phyloP scores from a whole-genome alignment of 1,140 invertebrate species.

The Catajapyx aquilonaris region DNA sequence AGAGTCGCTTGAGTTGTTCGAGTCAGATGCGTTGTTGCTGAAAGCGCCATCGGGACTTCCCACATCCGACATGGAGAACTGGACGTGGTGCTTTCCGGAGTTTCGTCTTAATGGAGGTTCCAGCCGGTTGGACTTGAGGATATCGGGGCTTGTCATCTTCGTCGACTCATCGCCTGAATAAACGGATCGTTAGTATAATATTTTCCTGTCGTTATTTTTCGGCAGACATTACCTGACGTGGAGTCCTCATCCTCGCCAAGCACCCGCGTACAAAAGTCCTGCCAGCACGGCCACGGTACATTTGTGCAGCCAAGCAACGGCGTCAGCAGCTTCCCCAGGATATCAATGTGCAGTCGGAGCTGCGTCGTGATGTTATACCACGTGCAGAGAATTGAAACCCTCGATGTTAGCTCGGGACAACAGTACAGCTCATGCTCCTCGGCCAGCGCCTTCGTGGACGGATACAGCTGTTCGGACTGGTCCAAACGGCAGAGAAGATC shows the following conservation, averaged over 20 bases:
- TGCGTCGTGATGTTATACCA: constrained; percentile 79
- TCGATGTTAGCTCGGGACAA: constrained; percentile 35
- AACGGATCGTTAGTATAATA: too few species aligned
- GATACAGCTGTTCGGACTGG: constrained; percentile 56
- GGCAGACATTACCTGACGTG: too few species aligned
- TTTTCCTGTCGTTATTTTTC: too few species aligned
- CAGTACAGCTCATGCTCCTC: constrained; percentile 46
- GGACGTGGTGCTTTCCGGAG: too few species aligned
- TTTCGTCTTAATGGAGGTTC: too few species aligned
- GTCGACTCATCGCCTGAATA: too few species aligned
- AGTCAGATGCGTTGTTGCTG: constrained; percentile 15
- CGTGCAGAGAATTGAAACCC: constrained; percentile 52
- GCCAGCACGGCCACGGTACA: constrained; percentile 19
- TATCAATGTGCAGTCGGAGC: constrained; percentile 53
- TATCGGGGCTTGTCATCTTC: too few species aligned
- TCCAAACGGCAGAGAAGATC: constrained; percentile 46
- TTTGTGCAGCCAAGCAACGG: constrained; percentile 19
- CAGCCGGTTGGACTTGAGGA: too few species aligned
- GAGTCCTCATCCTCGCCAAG: too few species aligned
- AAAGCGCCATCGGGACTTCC: not conserved
- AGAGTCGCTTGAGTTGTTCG: constrained; percentile 23
- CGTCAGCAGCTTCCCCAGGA: constrained; percentile 49
- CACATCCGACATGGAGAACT: too few species aligned
- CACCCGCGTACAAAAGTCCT: too few species aligned
- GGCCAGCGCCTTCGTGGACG: constrained; percentile 56